Percentiles rank a stretch among this genome's conserved stretches.
phyloP scores from a whole-genome alignment of 2,113 vertebrate species.

The Centropus bengalensis region DNA sequence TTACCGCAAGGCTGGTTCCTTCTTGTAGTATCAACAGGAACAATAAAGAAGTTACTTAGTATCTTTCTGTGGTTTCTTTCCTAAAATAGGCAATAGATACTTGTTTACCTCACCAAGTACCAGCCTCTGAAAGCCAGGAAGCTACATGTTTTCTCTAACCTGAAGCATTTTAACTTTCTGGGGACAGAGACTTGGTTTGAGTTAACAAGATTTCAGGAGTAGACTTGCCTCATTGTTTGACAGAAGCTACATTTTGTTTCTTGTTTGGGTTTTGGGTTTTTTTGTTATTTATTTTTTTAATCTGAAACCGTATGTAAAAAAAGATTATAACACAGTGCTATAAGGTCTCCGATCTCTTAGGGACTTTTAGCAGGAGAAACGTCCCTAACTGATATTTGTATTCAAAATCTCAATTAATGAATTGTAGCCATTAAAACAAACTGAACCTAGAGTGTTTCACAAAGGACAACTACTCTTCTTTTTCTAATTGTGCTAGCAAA shows the following conservation, averaged over 20 bases:
- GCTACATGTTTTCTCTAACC: background rate
- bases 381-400: background rate
- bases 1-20: too few relatives aligned
- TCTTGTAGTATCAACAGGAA: background rate
- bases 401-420: background rate
- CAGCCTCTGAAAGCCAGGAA: background rate
- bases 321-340: background rate
- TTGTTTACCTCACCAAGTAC: background rate
- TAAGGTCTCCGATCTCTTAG: background rate
- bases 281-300: background rate
- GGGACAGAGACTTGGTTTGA: fast-evolving
- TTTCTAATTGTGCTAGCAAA: background rate
- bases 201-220: background rate
- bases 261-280: background rate
- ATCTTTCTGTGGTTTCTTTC: background rate
- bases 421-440: background rate
- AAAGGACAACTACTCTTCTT: background rate
- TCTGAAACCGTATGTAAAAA: background rate
- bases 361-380: background rate
- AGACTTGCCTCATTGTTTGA: background rate
- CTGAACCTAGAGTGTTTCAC: background rate
- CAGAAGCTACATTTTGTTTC: fast-evolving
- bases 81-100: background rate
- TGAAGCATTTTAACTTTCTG: background rate
- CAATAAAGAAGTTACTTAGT: background rate